Base-by-base conservation (phyloP, 2,113 vertebrate species). In the Coptodon rendalli region DNA sequence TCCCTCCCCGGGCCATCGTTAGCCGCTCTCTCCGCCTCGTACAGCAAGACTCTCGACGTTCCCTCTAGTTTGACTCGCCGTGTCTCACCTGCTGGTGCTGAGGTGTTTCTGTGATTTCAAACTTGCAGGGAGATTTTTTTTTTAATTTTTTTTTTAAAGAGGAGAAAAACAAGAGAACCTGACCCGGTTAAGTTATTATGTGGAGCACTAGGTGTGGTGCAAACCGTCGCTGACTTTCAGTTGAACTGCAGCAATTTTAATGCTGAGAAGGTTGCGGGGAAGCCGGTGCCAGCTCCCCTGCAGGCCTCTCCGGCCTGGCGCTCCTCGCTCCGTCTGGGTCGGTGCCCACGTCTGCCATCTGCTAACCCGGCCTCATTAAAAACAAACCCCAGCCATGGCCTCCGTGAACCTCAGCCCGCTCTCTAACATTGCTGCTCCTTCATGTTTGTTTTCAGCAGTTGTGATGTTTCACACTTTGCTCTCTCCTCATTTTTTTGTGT, bases 341-440 rank as follows among this genome's bases (percentile, higher is more conserved):
- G 59, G 40, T 71, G 85, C 93, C 92, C 83, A 82, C 11, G 61
- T 85, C 83, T 81, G 61, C 92, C 92, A 94, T 91, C 92, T 95
- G 93, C 91, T 95, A 73, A 82, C 63, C 53, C 52, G 17, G 61
- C 73, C 87, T 93, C 90, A 93, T 93, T 93, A 66, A 92, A 89
- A 87, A 79, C 80, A 13, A 59, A 85, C 80, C 79, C 50, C 40
- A 13, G 17, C 84, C 61, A 7, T 3, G 24, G 79, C 81, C 81
- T 48, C 83, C n/a, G 0, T 66, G 56, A 85, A 66, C 86, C 83
- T 27, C 63, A 0, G 76, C 11, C 87, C 54, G 78, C n/a, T 12
- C 16, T 19, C 29, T 27, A 9, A 50, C 80, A 4, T 81, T 11
- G 80, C 66, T 81, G 53, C 84, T 38, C 16, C 81, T 83, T 68